These are phyloP conservation scores for Saturnia pavonia DNA, from an alignment of 2,888 invertebrate genomes.

Conservation along the genomic window DNA sequence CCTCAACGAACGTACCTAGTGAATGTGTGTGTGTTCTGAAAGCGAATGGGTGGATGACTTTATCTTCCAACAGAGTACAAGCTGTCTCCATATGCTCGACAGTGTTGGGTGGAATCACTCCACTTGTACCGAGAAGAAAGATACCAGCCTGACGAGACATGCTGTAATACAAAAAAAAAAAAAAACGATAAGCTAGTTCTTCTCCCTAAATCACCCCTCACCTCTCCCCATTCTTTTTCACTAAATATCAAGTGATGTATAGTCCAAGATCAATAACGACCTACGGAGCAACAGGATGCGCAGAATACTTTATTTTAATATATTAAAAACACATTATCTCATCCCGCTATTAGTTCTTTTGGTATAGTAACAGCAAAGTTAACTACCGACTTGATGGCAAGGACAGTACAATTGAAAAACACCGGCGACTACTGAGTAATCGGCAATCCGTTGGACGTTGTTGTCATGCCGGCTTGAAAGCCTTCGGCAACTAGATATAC, in stretches of 20 bases:
- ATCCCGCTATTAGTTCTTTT: no score
- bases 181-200: not conserved
- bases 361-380: no score
- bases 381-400: no score
- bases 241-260: not conserved
- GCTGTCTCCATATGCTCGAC: constrained; percentile 95
- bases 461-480: no score
- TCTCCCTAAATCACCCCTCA: not conserved
- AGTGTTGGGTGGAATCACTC: constrained; percentile 86
- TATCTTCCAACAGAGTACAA: constrained; percentile 90
- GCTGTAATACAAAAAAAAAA: constrained; percentile 63
- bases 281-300: not conserved
- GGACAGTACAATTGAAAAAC: no score
- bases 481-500: no score
- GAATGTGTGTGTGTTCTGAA: constrained; percentile 97
- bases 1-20: constrained; percentile 80
- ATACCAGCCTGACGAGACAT: constrained; percentile 95
- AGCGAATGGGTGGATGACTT: constrained; percentile 96
- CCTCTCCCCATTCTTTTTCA: not conserved
- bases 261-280: not conserved
- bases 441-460: no score
- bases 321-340: no score
- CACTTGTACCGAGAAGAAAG: constrained; percentile 93
- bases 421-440: no score
- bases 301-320: no score